A percentile compares a stretch with the other conserved stretches of the same genome.
Conservation (phyloP, 1,140 invertebrate genomes). For the Laodelphax striatellus region DNA sequence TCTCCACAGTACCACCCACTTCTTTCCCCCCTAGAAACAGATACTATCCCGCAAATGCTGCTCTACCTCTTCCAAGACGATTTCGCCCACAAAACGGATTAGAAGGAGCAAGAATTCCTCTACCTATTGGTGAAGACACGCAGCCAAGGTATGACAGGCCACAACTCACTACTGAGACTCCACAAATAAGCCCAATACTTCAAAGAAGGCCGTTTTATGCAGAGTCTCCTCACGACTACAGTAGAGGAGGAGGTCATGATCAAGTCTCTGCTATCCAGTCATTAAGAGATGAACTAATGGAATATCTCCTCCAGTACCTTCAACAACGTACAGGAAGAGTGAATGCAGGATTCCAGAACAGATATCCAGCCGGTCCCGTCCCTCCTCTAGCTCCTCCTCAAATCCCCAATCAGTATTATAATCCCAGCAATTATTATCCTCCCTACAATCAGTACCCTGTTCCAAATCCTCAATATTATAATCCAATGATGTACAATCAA, state of each 20-base stretch:
- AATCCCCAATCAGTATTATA: not conserved
- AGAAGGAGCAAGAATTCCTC: conserved; percentile 25
- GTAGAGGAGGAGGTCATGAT: conserved; percentile 27
- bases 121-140: not conserved
- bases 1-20: conserved; percentile 25
- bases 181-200: conserved; percentile 14
- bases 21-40: conserved; percentile 19
- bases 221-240: conserved; percentile 30
- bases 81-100: conserved; percentile 23
- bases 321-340: conserved; percentile 16
- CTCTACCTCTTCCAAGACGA: conserved; percentile 26
- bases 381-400: no score
- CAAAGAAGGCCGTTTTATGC: conserved; percentile 34
- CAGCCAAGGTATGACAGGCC: conserved; percentile 8
- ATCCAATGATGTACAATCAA: not conserved
- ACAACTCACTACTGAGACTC: conserved; percentile 7
- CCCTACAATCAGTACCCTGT: not conserved
- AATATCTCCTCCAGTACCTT: conserved; percentile 23
- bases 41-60: conserved; percentile 21
- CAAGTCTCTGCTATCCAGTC: conserved; percentile 31
- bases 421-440: not conserved
- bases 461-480: conserved; percentile 5
- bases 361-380: not conserved
- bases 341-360: not conserved
- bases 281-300: conserved; percentile 27